These are phyloP conservation scores for Gadopsis marmoratus DNA, from an alignment of 2,797 vertebrate species.

Conservation along the genomic window DNA sequence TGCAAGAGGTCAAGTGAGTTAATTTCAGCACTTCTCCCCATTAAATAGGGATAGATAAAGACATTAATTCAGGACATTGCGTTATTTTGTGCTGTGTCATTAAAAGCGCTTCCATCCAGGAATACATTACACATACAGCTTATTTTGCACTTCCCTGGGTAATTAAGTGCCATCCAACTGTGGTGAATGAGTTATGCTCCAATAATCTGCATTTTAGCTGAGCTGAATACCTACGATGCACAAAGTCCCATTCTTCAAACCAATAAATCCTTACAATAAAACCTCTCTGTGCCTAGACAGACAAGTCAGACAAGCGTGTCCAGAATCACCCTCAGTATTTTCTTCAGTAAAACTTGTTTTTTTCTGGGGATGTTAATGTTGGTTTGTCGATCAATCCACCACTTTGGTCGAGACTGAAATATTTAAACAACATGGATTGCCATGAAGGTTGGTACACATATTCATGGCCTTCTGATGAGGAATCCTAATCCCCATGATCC, in stretches of 20 bases:
- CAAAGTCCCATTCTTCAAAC: not conserved
- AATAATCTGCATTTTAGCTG: conserved; percentile 1
- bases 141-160: conserved; percentile 14
- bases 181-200: conserved; percentile 13
- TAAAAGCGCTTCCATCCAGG: conserved; percentile 14
- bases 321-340: not conserved
- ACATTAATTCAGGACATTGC: not conserved
- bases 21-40: not conserved
- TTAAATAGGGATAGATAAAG: conserved; percentile 11
- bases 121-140: conserved; percentile 19
- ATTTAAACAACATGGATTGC: not conserved
- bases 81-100: conserved; percentile 19
- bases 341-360: not conserved
- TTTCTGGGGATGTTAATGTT: not conserved
- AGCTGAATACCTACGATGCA: not conserved
- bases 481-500: no score
- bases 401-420: not conserved
- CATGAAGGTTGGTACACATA: not conserved
- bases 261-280: not conserved
- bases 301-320: not conserved
- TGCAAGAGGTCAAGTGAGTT: conserved; percentile 12
- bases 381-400: not conserved
- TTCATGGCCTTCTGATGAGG: not conserved
- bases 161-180: conserved; percentile 23
- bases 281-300: not conserved